phyloP scores from a whole-genome alignment of 2,113 vertebrate species.

The Ammospiza caudacuta region DNA sequence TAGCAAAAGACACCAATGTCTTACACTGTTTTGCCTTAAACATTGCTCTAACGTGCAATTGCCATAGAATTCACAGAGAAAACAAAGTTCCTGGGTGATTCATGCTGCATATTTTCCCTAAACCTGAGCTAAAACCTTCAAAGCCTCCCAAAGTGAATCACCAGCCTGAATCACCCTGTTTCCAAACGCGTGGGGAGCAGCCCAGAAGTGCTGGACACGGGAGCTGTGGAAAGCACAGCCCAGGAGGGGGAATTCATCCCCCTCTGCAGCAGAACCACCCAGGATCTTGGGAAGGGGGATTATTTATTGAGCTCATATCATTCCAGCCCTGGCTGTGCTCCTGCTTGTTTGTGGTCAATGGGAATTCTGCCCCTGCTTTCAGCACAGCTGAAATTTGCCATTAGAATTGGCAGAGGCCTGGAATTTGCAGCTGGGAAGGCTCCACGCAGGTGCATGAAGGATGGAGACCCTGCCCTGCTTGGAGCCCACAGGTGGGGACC shows the following conservation, averaged over 20 bases:
- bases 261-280: background rate
- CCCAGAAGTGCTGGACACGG: rapidly evolving
- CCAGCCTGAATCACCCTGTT: background rate
- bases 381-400: background rate
- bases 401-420: background rate
- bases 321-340: background rate
- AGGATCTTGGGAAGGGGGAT: background rate
- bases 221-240: background rate
- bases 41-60: background rate
- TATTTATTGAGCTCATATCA: background rate
- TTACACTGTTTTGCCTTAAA: background rate
- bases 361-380: background rate
- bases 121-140: constrained; percentile 40
- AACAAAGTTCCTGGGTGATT: constrained; percentile 32
- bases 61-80: background rate
- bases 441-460: background rate
- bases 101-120: background rate
- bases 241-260: background rate
- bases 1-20: constrained; percentile 9
- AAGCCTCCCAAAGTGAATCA: constrained; percentile 16
- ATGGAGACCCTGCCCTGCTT: background rate
- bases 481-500: background rate
- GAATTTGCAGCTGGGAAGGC: background rate
- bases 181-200: background rate
- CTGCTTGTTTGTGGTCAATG: rapidly evolving